A percentile compares a stretch with the other conserved stretches of the same genome.
Evolutionary conservation across 1,140 invertebrate species (phyloP).

Genomic region (Megalopta genalis): DNA sequence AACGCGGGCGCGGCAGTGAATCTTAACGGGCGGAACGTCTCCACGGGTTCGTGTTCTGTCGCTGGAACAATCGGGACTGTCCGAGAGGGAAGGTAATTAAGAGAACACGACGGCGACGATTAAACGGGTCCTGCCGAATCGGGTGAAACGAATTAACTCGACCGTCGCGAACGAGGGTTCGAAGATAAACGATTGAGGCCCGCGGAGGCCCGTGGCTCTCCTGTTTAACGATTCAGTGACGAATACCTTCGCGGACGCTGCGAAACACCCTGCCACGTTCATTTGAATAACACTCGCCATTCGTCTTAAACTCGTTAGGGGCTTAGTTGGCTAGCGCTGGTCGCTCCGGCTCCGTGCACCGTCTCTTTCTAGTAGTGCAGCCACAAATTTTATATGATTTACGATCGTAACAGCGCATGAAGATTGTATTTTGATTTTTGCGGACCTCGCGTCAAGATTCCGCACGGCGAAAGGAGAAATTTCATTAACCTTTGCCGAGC

Average conservation of each 20-base stretch:
- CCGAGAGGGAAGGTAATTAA: constrained; percentile 62
- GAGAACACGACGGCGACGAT: constrained; percentile 58
- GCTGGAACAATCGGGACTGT: constrained; percentile 58
- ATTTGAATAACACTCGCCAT: not conserved
- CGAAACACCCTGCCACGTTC: not conserved
- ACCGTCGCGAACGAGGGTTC: constrained; percentile 46
- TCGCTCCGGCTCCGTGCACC: not conserved
- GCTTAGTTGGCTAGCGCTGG: not conserved
- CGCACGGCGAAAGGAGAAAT: too few relatives aligned
- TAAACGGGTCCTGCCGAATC: constrained; percentile 58
- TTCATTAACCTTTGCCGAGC: too few relatives aligned
- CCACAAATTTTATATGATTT: too few relatives aligned
- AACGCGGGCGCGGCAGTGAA: constrained; percentile 31
- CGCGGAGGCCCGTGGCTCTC: constrained; percentile 2
- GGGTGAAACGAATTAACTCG: constrained; percentile 61
- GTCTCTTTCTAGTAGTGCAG: not conserved
- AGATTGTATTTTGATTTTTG: too few relatives aligned
- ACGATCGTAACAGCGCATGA: too few relatives aligned
- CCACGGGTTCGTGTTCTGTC: constrained; percentile 39
- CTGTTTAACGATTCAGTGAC: constrained; percentile 50
- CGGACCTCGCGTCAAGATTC: too few relatives aligned
- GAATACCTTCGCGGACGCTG: constrained; percentile 18
- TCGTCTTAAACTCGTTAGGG: not conserved
- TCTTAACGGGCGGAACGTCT: constrained; percentile 36
- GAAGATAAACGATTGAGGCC: constrained; percentile 57